phyloP scores from a whole-genome alignment of 2,888 invertebrate species.

The Plemyria rubiginata region DNA sequence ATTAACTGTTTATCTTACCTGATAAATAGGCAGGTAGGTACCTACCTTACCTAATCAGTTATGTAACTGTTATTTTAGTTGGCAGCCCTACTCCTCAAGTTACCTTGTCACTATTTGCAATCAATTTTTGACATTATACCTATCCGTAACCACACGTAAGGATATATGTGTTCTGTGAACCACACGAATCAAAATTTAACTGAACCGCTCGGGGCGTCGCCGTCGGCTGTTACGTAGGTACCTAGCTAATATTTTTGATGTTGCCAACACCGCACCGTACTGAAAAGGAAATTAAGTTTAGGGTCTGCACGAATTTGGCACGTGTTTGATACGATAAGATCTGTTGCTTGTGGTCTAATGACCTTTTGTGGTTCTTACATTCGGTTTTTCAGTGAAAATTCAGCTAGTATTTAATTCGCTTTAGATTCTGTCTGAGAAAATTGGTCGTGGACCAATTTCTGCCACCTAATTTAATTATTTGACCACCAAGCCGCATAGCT shows the following conservation, averaged over 20 bases:
- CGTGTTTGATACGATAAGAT: slow-evolving; percentile 43
- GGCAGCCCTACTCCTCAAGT: slow-evolving; percentile 15
- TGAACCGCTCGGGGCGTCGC: no score
- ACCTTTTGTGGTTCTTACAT: slow-evolving; percentile 41
- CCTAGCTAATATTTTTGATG: slow-evolving; percentile 16
- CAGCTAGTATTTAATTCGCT: slow-evolving; percentile 33
- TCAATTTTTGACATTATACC: slow-evolving; percentile 16
- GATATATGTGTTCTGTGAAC: no score
- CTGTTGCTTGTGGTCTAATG: slow-evolving; percentile 39
- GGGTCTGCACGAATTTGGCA: slow-evolving; percentile 44
- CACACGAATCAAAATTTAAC: slow-evolving; percentile 8
- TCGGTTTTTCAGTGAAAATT: slow-evolving; percentile 33
- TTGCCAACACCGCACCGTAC: slow-evolving; percentile 40
- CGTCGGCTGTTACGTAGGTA: slow-evolving; percentile 10
- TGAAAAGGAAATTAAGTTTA: slow-evolving; percentile 45
- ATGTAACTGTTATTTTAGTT: slow-evolving; percentile 11
- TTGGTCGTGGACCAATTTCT: slow-evolving; percentile 36
- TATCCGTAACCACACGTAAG: no score
- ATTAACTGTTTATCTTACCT: no score
- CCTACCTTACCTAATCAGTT: no score
- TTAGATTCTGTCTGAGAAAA: slow-evolving; percentile 25
- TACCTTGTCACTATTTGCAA: background rate
- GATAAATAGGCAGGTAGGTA: no score
- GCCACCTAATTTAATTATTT: slow-evolving; percentile 23
- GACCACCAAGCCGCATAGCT: background rate